These are phyloP conservation scores for Halcyon chelicuti DNA, from an alignment of 2,797 vertebrate species.

Conservation along the genomic window DNA sequence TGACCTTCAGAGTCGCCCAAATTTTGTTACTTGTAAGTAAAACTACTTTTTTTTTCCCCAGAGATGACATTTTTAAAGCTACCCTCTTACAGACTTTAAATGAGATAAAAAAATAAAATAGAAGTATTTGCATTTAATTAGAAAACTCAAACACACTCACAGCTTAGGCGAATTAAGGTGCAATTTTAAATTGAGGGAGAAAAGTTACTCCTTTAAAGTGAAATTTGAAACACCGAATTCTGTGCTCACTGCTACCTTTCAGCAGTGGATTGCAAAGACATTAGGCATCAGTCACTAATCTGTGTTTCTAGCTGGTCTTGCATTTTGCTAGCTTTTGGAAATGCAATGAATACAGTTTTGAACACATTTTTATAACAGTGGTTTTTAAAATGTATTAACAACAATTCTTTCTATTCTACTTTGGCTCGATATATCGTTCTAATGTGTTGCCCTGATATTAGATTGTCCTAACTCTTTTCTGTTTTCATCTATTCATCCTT, in stretches of 20 bases:
- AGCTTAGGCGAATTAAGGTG: background rate
- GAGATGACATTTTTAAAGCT: background rate
- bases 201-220: background rate
- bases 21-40: background rate
- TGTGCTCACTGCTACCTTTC: background rate
- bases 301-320: background rate
- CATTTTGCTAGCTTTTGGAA: background rate
- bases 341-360: background rate
- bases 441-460: background rate
- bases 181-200: conserved; percentile 17
- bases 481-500: conserved; percentile 32
- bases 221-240: background rate
- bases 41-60: background rate
- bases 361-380: background rate
- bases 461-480: background rate
- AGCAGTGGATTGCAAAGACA: background rate
- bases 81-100: background rate
- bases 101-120: background rate
- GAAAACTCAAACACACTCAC: background rate
- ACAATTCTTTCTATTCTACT: background rate
- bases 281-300: background rate
- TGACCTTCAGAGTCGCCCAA: background rate
- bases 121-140: conserved; percentile 38
- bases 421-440: background rate
- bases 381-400: background rate